These are phyloP conservation scores for Onychorhynchus coronatus DNA, from an alignment of 2,113 vertebrate genomes.

Conservation along the genomic window DNA sequence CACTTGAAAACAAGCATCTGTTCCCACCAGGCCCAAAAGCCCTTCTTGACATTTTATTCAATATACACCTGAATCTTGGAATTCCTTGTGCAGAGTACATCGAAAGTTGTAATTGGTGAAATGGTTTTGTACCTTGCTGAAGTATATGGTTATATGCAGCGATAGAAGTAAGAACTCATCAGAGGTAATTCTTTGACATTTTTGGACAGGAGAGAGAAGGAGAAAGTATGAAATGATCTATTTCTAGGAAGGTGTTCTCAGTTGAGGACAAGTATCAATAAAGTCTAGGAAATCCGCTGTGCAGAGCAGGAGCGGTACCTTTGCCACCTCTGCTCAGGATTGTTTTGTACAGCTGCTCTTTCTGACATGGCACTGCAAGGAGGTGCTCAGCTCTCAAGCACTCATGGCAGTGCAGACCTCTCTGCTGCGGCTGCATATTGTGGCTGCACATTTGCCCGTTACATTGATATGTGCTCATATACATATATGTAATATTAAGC, in stretches of 20 bases:
- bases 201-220: background rate
- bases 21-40: background rate
- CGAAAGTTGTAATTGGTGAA: background rate
- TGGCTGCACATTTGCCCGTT: background rate
- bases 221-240: accelerated
- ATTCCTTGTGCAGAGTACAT: background rate
- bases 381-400: background rate
- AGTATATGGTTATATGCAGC: background rate
- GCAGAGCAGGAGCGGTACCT: background rate
- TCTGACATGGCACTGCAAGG: accelerated
- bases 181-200: background rate
- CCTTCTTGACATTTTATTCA: background rate
- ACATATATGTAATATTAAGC: background rate
- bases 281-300: background rate
- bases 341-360: background rate
- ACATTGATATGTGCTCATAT: too few relatives aligned
- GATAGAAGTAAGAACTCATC: background rate
- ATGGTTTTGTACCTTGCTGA: background rate
- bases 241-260: background rate
- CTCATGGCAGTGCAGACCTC: background rate
- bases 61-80: background rate
- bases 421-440: background rate
- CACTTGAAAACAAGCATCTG: background rate
- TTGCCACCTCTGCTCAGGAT: background rate
- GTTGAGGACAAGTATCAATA: background rate